phyloP scores from a whole-genome alignment of 92 coral and sea anemone genomes.

The Umimayanthus kanabou region DNA sequence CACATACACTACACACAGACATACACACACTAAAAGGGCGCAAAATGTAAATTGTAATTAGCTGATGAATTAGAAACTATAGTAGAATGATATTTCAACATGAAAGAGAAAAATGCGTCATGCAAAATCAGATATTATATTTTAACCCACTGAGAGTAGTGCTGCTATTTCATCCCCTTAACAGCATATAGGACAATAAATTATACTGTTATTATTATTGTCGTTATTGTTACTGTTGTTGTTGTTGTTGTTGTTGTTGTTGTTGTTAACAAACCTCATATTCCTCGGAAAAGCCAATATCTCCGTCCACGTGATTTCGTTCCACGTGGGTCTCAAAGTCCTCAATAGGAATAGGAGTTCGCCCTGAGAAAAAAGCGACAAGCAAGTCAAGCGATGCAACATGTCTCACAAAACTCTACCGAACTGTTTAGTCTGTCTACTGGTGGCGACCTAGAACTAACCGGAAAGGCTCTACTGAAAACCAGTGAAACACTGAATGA shows the following conservation, averaged over 20 bases:
- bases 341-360: conserved; percentile 85
- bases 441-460: neutral
- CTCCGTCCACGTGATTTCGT: conserved; percentile 92
- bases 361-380: conserved; percentile 42
- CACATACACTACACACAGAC: neutral
- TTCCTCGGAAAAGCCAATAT: conserved; percentile 96
- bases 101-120: no score
- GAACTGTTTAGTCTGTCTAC: neutral
- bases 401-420: neutral
- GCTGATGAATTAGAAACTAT: neutral
- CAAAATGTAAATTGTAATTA: neutral
- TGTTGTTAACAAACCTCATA: conserved; percentile 65
- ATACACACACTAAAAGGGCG: neutral
- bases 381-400: neutral
- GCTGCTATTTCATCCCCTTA: no score
- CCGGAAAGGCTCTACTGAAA: neutral
- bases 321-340: conserved; percentile 81
- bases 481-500: neutral
- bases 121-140: no score
- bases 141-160: no score
- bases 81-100: no score
- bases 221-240: neutral
- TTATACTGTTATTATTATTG: neutral
- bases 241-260: neutral
- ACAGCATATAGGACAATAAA: no score